Evolutionary conservation across 2,113 vertebrate genomes (phyloP).

Genomic region (Ammodytes marinus): DNA sequence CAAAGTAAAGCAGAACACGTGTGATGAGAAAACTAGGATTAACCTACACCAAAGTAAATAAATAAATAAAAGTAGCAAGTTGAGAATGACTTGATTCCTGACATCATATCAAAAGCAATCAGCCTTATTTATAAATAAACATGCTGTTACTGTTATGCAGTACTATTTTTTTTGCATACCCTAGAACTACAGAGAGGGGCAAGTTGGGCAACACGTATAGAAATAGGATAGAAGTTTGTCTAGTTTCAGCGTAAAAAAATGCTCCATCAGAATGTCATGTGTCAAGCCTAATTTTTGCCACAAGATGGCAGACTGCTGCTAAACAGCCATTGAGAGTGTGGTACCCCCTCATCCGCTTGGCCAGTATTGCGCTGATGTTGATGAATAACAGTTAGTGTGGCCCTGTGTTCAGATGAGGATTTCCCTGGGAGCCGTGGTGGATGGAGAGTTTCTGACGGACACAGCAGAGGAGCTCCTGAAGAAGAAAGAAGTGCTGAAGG

Average conservation of each 20-base stretch:
- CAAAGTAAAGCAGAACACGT: background rate
- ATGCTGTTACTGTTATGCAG: no score
- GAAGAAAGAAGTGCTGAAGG: slow-evolving; percentile 74
- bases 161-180: no score
- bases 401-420: slow-evolving; percentile 63
- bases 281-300: slow-evolving; percentile 23
- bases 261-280: background rate
- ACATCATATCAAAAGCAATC: no score
- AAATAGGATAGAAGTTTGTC: background rate
- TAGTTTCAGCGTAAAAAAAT: background rate
- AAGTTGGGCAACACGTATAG: background rate
- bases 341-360: background rate
- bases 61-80: background rate
- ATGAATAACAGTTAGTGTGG: background rate
- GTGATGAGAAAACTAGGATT: background rate
- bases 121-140: no score
- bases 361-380: no score
- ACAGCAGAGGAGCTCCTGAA: slow-evolving; percentile 79
- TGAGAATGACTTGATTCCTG: background rate
- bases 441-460: slow-evolving; percentile 83
- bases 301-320: slow-evolving; percentile 38
- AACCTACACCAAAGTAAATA: background rate
- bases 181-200: background rate
- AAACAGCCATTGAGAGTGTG: background rate
- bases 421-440: slow-evolving; percentile 75